Conservation (phyloP, 2,113 vertebrate species). For the Anseranas semipalmata region DNA sequence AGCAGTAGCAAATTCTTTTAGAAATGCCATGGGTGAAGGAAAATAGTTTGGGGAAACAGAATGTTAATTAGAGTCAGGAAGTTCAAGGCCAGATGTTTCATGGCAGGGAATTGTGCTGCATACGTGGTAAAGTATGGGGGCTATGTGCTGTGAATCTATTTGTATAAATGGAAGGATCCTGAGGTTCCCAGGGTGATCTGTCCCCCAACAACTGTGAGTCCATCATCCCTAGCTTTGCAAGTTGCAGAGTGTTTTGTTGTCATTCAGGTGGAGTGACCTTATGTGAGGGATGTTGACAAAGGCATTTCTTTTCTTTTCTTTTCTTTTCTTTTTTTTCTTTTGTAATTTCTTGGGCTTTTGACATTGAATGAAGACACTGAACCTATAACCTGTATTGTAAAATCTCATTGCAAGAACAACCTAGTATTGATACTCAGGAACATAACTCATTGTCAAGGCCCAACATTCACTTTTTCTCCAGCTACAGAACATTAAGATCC, state of each 20-base stretch:
- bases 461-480: neutral
- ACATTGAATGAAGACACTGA: neutral
- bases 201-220: neutral
- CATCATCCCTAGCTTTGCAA: neutral
- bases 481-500: neutral
- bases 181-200: neutral
- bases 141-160: neutral
- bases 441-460: neutral
- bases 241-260: neutral
- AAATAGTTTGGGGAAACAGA: neutral
- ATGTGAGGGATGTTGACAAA: neutral
- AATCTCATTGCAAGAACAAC: neutral
- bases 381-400: neutral
- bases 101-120: neutral
- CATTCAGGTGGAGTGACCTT: neutral
- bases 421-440: neutral
- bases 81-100: constrained; percentile 4
- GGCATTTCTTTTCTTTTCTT: neutral
- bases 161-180: neutral
- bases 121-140: neutral
- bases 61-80: constrained; percentile 24
- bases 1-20: constrained; percentile 24
- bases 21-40: neutral
- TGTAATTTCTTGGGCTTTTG: neutral
- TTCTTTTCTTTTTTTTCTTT: neutral